Evolutionary conservation across 1,140 invertebrate species (phyloP).

Genomic region (Aphelenchoides avenae): DNA sequence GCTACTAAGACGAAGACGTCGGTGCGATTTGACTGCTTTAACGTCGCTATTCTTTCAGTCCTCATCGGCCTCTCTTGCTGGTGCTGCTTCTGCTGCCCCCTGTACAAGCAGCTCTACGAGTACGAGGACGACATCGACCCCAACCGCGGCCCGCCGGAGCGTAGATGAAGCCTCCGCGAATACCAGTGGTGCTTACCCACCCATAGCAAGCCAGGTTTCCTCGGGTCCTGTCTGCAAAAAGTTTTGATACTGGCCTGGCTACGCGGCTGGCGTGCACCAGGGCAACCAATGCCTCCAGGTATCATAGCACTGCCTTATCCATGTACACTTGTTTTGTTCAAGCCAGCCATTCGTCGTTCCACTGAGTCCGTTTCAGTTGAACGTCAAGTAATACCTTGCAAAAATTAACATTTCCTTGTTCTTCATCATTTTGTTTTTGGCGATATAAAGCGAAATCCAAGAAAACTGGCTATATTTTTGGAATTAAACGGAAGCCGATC

Average conservation of each 20-base stretch:
- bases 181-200: not conserved
- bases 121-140: slow-evolving; percentile 37
- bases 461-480: no score
- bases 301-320: no score
- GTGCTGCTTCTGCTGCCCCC: slow-evolving; percentile 58
- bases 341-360: no score
- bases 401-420: no score
- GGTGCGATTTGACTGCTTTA: not conserved
- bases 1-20: slow-evolving; percentile 1
- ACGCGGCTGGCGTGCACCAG: no score
- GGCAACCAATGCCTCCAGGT: no score
- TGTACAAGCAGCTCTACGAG: slow-evolving; percentile 52
- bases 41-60: slow-evolving; percentile 43
- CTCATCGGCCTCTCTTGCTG: slow-evolving; percentile 56
- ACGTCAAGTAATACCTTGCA: no score
- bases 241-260: not conserved
- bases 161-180: not conserved
- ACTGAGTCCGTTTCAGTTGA: no score
- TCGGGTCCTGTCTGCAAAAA: not conserved
- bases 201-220: not conserved
- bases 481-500: no score
- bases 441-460: no score
- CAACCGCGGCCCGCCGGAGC: slow-evolving; percentile 6
- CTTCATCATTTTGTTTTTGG: no score
- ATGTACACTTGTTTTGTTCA: no score